Percentiles rank a stretch among this genome's conserved stretches.
phyloP scores from a whole-genome alignment of 1,140 invertebrate species.

The Diachasmimorpha longicaudata region DNA sequence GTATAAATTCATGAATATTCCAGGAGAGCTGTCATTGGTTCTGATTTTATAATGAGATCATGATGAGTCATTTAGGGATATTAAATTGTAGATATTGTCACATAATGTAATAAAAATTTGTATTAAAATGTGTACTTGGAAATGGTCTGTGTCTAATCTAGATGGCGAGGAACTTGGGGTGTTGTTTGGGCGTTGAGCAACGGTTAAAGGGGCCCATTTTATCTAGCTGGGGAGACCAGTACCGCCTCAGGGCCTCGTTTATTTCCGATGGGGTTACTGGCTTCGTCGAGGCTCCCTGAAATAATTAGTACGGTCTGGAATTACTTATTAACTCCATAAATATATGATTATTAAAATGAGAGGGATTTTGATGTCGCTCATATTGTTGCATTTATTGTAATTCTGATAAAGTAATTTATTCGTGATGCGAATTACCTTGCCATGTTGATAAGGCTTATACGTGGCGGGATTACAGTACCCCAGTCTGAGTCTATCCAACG shows the following conservation, averaged over 20 bases:
- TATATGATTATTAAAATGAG: constrained; percentile 36
- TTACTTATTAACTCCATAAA: too few relatives aligned
- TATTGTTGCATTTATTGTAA: too few relatives aligned
- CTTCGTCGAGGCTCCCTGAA: constrained; percentile 47
- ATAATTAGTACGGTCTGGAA: constrained; percentile 8
- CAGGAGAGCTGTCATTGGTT: not conserved
- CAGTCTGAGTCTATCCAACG: constrained; percentile 56
- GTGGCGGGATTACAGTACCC: constrained; percentile 58
- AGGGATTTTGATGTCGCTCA: too few relatives aligned
- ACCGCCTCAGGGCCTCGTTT: constrained; percentile 65
- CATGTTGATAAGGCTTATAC: constrained; percentile 57
- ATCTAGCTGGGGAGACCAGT: constrained; percentile 60
- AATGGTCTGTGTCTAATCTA: constrained; percentile 26
- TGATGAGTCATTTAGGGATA: not conserved
- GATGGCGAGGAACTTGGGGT: constrained; percentile 52
- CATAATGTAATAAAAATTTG: constrained; percentile 28
- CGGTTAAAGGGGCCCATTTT: constrained; percentile 57
- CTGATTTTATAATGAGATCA: not conserved
- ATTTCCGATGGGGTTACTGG: constrained; percentile 66
- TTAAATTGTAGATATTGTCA: constrained; percentile 32
- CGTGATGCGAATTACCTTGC: constrained; percentile 49
- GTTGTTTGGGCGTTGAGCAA: constrained; percentile 49
- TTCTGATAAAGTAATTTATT: too few relatives aligned
- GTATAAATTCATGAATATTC: constrained; percentile 54
- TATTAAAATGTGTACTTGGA: constrained; percentile 15